A percentile compares a stretch with the other conserved stretches of the same genome.
These are phyloP conservation scores for Neoitamus cyanurus DNA, from an alignment of 2,888 invertebrate genomes.

Conservation along the genomic window DNA sequence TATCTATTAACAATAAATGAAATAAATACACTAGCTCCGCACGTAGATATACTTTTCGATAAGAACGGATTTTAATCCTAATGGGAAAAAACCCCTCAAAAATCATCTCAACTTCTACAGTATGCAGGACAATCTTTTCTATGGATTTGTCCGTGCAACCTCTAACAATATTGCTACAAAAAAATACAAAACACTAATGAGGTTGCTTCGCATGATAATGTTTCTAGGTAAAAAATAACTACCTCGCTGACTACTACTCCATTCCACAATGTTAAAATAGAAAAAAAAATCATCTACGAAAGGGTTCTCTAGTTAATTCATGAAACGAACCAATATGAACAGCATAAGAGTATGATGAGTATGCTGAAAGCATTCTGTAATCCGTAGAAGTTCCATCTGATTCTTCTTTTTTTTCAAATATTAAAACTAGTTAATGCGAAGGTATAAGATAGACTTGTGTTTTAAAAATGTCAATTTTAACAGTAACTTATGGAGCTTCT, in stretches of 20 bases:
- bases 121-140: not conserved
- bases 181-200: not conserved
- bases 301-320: not conserved
- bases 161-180: not conserved
- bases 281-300: not conserved
- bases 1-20: no score
- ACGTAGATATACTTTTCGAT: no score
- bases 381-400: not conserved
- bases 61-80: no score
- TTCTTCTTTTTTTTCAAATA: no score
- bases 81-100: not conserved
- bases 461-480: not conserved
- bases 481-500: not conserved
- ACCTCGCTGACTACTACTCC: not conserved
- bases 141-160: not conserved
- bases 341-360: not conserved
- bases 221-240: not conserved
- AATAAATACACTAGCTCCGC: no score
- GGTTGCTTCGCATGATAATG: not conserved
- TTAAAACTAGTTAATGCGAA: no score
- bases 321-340: not conserved
- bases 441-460: not conserved
- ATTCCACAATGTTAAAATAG: not conserved
- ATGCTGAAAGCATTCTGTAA: not conserved
- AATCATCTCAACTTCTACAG: not conserved